Evolutionary conservation across 1,140 invertebrate species (phyloP).

Genomic region (Ips typographus): DNA sequence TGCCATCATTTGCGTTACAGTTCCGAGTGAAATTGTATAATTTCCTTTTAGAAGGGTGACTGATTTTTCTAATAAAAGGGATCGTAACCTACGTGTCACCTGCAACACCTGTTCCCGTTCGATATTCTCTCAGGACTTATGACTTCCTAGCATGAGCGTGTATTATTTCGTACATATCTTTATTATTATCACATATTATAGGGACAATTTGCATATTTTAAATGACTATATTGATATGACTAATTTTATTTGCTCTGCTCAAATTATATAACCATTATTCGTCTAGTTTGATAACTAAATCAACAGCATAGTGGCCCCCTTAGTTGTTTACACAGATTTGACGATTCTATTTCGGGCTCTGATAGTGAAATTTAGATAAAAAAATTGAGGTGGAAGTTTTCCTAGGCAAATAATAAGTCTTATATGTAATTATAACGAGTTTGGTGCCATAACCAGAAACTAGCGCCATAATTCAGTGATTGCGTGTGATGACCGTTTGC

Average conservation of each 20-base stretch:
- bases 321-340: too few relatives aligned
- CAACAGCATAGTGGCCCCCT: background rate
- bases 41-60: conserved; percentile 11
- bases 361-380: too few relatives aligned
- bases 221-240: background rate
- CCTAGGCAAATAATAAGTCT: too few relatives aligned
- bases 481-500: background rate
- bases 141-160: conserved; percentile 33
- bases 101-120: conserved; percentile 43
- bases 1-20: background rate
- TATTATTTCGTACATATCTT: background rate
- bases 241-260: background rate
- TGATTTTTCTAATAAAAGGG: conserved; percentile 30
- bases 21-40: conserved; percentile 5
- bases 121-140: conserved; percentile 48
- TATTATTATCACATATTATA: background rate
- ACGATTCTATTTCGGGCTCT: too few relatives aligned
- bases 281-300: background rate
- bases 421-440: background rate
- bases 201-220: background rate
- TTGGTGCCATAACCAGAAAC: background rate
- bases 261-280: conserved; percentile 6
- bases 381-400: too few relatives aligned
- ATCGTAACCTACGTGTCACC: conserved; percentile 47
- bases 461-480: background rate